Evolutionary conservation across 1,140 invertebrate genomes (phyloP).

Genomic region (Melipona quadrifasciata): DNA sequence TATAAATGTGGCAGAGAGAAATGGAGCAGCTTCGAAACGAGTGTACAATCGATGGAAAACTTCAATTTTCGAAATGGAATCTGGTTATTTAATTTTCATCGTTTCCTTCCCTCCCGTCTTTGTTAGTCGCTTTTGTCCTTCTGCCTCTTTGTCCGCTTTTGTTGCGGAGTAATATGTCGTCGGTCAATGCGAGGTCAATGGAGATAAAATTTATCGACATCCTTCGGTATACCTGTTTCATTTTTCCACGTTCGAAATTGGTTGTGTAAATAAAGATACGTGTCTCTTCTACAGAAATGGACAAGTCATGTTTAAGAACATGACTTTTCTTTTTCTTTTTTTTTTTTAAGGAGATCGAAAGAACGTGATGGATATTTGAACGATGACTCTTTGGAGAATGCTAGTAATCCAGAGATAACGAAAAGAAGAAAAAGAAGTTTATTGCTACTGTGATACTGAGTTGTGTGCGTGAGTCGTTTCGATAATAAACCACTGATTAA

Average conservation of each 20-base stretch:
- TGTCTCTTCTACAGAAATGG: not conserved
- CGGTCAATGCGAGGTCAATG: not conserved
- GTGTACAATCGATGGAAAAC: not conserved
- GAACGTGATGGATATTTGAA: too few relatives aligned
- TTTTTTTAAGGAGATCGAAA: too few relatives aligned
- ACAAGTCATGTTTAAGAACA: too few relatives aligned
- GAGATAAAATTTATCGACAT: not conserved
- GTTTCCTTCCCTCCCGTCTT: too few relatives aligned
- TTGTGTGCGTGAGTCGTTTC: too few relatives aligned
- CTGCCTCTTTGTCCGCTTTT: not conserved
- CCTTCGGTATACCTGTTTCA: not conserved
- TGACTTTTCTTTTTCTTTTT: too few relatives aligned
- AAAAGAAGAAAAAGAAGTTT: too few relatives aligned
- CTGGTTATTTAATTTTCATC: not conserved
- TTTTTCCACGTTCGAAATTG: not conserved
- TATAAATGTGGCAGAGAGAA: too few relatives aligned
- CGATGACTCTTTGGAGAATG: too few relatives aligned
- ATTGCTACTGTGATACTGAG: too few relatives aligned
- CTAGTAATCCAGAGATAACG: too few relatives aligned
- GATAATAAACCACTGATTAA: too few relatives aligned
- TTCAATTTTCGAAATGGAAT: not conserved
- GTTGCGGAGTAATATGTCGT: not conserved
- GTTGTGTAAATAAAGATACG: not conserved
- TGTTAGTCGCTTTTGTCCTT: not conserved
- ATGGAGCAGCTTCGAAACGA: not conserved